phyloP scores from a whole-genome alignment of 2,888 invertebrate genomes.

The Perizoma affinitatum region DNA sequence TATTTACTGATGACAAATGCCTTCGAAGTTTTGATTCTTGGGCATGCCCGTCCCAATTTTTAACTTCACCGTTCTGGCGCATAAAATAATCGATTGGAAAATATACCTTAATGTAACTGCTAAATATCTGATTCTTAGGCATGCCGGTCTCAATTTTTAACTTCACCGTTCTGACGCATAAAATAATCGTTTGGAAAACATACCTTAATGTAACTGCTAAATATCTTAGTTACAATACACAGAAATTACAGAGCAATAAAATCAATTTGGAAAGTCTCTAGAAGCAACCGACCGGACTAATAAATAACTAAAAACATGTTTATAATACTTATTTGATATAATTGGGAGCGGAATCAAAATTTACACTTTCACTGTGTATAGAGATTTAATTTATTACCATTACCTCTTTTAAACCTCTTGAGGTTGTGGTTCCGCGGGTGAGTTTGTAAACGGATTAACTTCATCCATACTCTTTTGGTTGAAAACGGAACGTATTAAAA shows the following conservation, averaged over 20 bases:
- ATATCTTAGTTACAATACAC: neutral
- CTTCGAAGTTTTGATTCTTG: too few relatives aligned
- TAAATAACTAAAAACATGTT: conserved; percentile 27
- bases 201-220: too few relatives aligned
- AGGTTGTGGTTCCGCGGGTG: conserved; percentile 17
- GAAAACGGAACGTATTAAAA: too few relatives aligned
- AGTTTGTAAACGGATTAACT: neutral
- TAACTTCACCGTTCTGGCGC: too few relatives aligned
- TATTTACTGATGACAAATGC: too few relatives aligned
- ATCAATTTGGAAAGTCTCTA: conserved; percentile 20
- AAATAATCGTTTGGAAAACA: too few relatives aligned
- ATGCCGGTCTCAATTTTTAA: too few relatives aligned
- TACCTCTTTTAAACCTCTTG: conserved; percentile 33
- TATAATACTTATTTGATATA: conserved; percentile 27
- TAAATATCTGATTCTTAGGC: too few relatives aligned
- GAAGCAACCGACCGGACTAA: neutral
- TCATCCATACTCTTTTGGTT: neutral
- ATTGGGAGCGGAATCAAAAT: conserved; percentile 34
- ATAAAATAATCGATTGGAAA: too few relatives aligned
- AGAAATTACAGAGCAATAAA: conserved; percentile 11
- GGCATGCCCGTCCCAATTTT: too few relatives aligned
- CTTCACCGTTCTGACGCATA: too few relatives aligned
- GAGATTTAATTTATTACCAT: conserved; percentile 30
- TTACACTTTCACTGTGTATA: conserved; percentile 34
- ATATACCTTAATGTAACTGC: too few relatives aligned